A percentile compares a stretch with the other conserved stretches of the same genome.
phyloP scores from a whole-genome alignment of 2,113 vertebrate genomes.

The Pao palembangensis region DNA sequence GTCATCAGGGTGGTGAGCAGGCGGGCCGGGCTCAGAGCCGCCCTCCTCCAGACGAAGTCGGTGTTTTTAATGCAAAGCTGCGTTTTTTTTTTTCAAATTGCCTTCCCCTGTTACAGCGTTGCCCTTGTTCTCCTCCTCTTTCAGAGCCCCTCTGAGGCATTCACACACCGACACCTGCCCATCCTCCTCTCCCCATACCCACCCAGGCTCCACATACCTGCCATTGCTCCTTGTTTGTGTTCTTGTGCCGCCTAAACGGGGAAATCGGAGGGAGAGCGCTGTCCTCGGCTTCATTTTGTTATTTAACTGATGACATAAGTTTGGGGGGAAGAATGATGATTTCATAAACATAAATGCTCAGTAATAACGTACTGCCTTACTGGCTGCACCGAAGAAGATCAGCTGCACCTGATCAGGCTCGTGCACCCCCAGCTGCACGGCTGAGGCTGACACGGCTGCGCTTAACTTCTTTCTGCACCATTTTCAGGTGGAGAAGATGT shows the following conservation, averaged over 20 bases:
- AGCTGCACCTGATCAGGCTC: too few species aligned
- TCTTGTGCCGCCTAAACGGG: constrained; percentile 1
- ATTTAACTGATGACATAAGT: too few species aligned
- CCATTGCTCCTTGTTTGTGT: constrained; percentile 27
- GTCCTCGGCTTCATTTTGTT: too few species aligned
- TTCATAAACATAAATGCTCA: too few species aligned
- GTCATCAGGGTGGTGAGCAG: neutral
- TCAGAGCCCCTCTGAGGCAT: constrained; percentile 21
- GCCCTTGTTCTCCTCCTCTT: neutral
- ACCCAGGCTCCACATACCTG: constrained; percentile 36
- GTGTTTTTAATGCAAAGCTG: constrained; percentile 52
- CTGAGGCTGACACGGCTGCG: too few species aligned
- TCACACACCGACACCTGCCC: constrained; percentile 18
- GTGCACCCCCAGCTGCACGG: too few species aligned
- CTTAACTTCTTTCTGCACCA: too few species aligned
- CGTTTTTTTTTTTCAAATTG: constrained; percentile 53
- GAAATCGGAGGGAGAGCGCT: neutral
- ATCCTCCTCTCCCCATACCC: constrained; percentile 6
- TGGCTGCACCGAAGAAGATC: too few species aligned
- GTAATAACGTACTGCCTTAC: too few species aligned
- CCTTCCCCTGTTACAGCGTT: constrained; percentile 40
- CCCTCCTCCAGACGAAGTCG: constrained; percentile 37
- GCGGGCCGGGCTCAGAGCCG: too few species aligned
- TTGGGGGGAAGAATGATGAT: too few species aligned
- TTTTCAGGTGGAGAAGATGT: too few species aligned